Percentiles rank a stretch among this genome's conserved stretches.
phyloP scores from a whole-genome alignment of 1,140 invertebrate species.

The Eueides isabella region DNA sequence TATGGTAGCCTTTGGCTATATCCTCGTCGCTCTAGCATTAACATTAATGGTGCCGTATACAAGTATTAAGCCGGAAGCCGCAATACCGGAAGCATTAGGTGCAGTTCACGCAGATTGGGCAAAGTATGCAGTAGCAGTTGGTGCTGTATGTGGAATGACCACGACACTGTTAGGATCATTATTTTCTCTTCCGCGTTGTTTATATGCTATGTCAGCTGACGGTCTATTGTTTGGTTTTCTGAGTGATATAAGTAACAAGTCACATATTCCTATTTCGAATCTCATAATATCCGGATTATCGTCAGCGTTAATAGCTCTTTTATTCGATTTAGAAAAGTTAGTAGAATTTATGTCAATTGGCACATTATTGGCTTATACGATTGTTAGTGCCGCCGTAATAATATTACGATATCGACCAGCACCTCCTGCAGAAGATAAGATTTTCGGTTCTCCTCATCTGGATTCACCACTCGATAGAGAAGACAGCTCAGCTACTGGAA shows the following conservation, averaged over 20 bases:
- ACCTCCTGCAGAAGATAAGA: conserved; percentile 73
- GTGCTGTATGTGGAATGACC: conserved; percentile 95
- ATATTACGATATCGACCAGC: conserved; percentile 90
- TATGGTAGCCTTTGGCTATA: conserved; percentile 90
- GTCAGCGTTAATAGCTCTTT: conserved; percentile 90
- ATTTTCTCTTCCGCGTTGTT: conserved; percentile 91
- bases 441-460: conserved; percentile 68
- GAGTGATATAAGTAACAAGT: conserved; percentile 88
- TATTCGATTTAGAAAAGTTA: conserved; percentile 94
- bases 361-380: conserved; percentile 94
- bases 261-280: conserved; percentile 92
- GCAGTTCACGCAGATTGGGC: conserved; percentile 90
- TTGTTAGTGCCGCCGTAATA: conserved; percentile 94
- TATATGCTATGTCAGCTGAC: conserved; percentile 95
- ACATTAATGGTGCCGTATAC: conserved; percentile 93
- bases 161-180: conserved; percentile 92
- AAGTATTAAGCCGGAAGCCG: conserved; percentile 88
- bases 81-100: conserved; percentile 92
- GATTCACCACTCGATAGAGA: conserved; percentile 77
- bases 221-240: conserved; percentile 93
- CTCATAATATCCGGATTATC: conserved; percentile 90
- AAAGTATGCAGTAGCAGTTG: conserved; percentile 93
- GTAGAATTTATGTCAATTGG: conserved; percentile 98
- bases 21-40: conserved; percentile 90
- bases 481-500: conserved; percentile 80